phyloP scores from a whole-genome alignment of 2,797 vertebrate species.

The Jordanella pulchra region DNA sequence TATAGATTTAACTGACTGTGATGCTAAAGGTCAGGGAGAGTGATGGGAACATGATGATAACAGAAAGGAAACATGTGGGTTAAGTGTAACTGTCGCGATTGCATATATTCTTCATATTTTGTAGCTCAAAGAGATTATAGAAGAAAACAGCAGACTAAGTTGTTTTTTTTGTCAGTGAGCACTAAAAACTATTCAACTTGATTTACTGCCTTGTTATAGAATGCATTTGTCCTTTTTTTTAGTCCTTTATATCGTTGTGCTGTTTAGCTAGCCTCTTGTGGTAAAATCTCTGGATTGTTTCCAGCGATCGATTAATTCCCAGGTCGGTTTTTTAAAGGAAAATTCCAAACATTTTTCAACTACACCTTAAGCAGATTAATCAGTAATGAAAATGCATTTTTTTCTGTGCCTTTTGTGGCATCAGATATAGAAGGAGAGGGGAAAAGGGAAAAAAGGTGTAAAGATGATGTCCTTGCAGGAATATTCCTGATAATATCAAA shows the following conservation, averaged over 20 bases:
- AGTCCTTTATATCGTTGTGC: background rate
- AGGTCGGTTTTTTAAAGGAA: background rate
- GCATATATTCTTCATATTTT: background rate
- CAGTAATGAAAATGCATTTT: background rate
- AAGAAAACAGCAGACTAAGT: background rate
- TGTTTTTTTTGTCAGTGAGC: background rate
- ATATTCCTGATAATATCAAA: constrained; percentile 4
- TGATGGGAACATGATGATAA: background rate
- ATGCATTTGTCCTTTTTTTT: background rate
- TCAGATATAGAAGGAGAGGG: no score
- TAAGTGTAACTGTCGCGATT: background rate
- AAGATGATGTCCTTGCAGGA: background rate
- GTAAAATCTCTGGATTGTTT: background rate
- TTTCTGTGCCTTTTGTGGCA: background rate
- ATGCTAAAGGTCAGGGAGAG: background rate
- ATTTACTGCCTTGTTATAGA: background rate
- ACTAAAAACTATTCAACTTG: background rate
- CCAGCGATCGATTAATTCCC: background rate
- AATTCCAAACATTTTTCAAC: background rate
- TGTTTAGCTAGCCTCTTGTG: background rate
- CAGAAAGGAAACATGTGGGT: background rate
- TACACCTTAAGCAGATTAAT: background rate
- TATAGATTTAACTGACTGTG: background rate
- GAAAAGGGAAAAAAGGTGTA: background rate
- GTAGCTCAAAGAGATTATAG: background rate